Percentiles rank a stretch among this genome's conserved stretches.
Evolutionary conservation across 2,113 vertebrate species (phyloP).

Genomic region (Sminthopsis crassicaudata): DNA sequence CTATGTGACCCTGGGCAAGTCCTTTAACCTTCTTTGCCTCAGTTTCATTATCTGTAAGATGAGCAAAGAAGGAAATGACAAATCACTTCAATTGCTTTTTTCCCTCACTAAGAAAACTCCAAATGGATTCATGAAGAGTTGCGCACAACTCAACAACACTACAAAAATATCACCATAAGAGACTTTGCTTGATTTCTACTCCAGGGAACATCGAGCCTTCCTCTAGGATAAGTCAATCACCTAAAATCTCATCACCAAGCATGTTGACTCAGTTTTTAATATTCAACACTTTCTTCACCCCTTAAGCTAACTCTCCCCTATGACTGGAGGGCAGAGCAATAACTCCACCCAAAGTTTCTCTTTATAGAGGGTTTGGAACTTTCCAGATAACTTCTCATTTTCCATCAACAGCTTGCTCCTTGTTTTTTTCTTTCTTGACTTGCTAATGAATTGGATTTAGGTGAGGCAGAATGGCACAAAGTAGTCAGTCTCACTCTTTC

Average conservation of each 20-base stretch:
- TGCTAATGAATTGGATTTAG: not conserved
- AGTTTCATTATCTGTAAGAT: not conserved
- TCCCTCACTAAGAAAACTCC: not conserved
- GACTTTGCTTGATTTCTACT: not conserved
- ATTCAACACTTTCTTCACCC: not conserved
- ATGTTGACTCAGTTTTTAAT: not conserved
- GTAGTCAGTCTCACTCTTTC: not conserved
- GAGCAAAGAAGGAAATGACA: not conserved
- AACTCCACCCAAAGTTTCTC: not conserved
- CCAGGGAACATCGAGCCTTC: not conserved
- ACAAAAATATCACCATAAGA: not conserved
- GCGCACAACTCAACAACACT: not conserved
- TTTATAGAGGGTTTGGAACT: not conserved
- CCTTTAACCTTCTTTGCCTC: not conserved
- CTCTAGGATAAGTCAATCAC: not conserved
- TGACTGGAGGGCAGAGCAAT: not conserved
- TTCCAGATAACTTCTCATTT: not conserved
- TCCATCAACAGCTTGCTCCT: not conserved
- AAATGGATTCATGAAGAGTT: not conserved
- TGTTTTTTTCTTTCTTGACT: not conserved
- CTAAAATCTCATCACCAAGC: not conserved
- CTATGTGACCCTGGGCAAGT: not conserved
- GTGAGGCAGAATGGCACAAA: not conserved
- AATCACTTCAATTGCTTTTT: not conserved
- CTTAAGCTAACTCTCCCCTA: not conserved